Conservation (phyloP, 1,140 invertebrate species). For the Aphelenchoides fujianensis region DNA sequence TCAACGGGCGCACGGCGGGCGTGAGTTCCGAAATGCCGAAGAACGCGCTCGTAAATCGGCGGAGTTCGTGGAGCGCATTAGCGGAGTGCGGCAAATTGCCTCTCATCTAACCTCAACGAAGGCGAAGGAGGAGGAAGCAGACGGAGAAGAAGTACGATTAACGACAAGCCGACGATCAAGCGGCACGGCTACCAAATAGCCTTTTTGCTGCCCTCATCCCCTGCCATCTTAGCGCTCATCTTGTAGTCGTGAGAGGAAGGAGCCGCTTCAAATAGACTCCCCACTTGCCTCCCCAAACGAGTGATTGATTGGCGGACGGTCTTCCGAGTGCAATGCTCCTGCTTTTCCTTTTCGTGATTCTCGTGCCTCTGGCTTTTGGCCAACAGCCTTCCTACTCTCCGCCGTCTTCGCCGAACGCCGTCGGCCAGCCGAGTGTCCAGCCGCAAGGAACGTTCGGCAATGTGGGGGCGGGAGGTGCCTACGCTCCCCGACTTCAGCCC, state of each 20-base stretch:
- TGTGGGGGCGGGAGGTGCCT: neutral
- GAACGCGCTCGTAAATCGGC: neutral
- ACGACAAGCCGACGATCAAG: neutral
- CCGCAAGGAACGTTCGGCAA: neutral
- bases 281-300: neutral
- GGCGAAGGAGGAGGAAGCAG: too few relatives aligned
- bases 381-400: neutral
- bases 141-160: neutral
- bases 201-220: too few relatives aligned
- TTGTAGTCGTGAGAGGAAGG: neutral
- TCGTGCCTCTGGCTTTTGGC: neutral
- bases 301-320: neutral
- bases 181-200: neutral
- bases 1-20: neutral
- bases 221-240: neutral
- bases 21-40: neutral
- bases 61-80: too few relatives aligned
- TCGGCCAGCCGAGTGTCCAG: neutral
- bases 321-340: neutral
- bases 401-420: neutral
- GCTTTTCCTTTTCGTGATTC: neutral
- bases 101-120: too few relatives aligned
- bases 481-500: neutral
- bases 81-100: neutral
- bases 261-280: neutral